Percentiles rank a stretch among this genome's conserved stretches.
These are phyloP conservation scores for Struthio camelus DNA, from an alignment of 2,113 vertebrate genomes.

Conservation along the genomic window DNA sequence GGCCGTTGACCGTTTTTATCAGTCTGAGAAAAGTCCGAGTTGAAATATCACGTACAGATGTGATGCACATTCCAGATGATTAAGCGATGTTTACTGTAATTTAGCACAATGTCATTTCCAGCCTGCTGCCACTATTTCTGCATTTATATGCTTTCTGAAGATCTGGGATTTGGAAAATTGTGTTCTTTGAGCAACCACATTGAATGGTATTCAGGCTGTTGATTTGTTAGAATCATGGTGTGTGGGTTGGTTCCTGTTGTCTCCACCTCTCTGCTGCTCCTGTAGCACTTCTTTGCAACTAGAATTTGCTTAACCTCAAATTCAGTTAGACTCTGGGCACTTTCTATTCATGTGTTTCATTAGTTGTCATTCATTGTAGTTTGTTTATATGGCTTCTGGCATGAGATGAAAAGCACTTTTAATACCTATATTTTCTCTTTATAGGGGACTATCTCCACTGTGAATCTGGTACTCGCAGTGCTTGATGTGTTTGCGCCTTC, in stretches of 20 bases:
- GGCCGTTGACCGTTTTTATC: background rate
- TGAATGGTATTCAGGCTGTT: background rate
- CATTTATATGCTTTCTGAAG: background rate
- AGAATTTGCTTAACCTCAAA: background rate
- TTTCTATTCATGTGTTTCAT: background rate
- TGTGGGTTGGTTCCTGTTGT: background rate
- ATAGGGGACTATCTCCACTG: background rate
- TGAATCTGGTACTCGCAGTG: background rate
- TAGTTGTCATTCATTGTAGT: background rate
- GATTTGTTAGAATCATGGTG: background rate
- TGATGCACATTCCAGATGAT: background rate
- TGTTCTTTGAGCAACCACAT: background rate
- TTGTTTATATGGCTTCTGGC: background rate
- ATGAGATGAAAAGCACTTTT: background rate
- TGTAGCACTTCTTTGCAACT: background rate
- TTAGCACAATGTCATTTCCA: background rate
- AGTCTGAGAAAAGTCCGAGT: accelerated
- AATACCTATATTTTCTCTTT: background rate
- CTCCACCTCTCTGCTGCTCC: background rate
- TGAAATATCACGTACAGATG: background rate
- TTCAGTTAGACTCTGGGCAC: too few species aligned
- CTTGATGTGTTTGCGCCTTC: background rate
- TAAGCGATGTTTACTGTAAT: background rate
- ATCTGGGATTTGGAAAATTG: background rate
- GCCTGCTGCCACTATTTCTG: background rate